Conservation (phyloP, 2,888 invertebrate genomes). For the Hirtodrosophila duncani region DNA sequence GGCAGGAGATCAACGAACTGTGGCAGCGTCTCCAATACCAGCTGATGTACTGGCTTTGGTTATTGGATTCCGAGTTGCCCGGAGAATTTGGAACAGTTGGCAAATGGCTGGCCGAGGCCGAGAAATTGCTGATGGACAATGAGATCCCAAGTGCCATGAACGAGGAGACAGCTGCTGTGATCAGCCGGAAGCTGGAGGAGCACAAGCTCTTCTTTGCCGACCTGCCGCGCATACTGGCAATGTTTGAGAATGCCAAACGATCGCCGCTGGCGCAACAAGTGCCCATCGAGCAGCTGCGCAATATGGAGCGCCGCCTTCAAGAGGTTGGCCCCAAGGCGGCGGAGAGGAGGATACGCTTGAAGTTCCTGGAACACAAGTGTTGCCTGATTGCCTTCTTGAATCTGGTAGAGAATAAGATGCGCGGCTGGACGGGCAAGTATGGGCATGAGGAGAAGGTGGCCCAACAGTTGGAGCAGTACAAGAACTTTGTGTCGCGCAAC, state of each 20-base stretch:
- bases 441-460: constrained; percentile 89
- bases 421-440: constrained; percentile 93
- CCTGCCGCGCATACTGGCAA: constrained; percentile 86
- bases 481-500: constrained; percentile 94
- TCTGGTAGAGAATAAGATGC: constrained; percentile 92
- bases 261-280: constrained; percentile 86
- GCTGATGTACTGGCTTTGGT: constrained; percentile 92
- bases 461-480: constrained; percentile 91
- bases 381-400: constrained; percentile 95
- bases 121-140: constrained; percentile 86
- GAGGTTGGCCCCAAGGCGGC: constrained; percentile 87
- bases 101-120: constrained; percentile 94
- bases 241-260: constrained; percentile 87
- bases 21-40: constrained; percentile 90
- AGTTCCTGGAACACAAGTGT: constrained; percentile 95
- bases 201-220: constrained; percentile 94
- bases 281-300: constrained; percentile 88
- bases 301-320: constrained; percentile 88
- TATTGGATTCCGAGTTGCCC: constrained; percentile 90
- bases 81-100: constrained; percentile 92
- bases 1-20: constrained; percentile 88
- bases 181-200: constrained; percentile 92
- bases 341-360: constrained; percentile 89
- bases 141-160: constrained; percentile 91
- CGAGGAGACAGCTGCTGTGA: constrained; percentile 91